phyloP scores from a whole-genome alignment of 2,797 vertebrate genomes.

The Helarctos malayanus region DNA sequence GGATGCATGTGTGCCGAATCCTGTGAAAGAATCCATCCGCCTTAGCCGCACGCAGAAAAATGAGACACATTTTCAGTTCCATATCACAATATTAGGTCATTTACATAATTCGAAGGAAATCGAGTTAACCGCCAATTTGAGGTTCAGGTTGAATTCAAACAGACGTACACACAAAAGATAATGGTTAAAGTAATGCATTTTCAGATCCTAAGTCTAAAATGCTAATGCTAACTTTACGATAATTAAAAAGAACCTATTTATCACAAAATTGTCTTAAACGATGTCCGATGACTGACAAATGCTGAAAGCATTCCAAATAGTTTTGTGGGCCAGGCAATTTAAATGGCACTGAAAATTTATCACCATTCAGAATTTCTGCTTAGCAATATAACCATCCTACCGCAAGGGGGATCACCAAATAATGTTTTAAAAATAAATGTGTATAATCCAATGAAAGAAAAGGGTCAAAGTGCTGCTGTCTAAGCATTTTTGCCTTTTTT shows the following conservation, averaged over 20 bases:
- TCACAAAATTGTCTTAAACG: background rate
- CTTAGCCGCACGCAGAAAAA: background rate
- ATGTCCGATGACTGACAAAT: background rate
- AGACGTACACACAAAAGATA: background rate
- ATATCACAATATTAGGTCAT: background rate
- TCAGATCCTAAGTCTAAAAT: background rate
- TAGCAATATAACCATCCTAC: background rate
- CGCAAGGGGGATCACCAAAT: background rate
- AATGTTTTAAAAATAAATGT: slow-evolving; percentile 7
- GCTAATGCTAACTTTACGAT: background rate
- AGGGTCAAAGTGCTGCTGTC: background rate
- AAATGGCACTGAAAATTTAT: background rate
- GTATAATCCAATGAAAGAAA: background rate
- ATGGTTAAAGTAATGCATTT: background rate
- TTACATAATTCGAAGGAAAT: background rate
- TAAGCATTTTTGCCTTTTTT: background rate
- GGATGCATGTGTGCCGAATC: background rate
- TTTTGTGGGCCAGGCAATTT: slow-evolving; percentile 24
- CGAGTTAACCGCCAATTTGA: background rate
- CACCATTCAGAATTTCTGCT: background rate
- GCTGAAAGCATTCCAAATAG: slow-evolving; percentile 43
- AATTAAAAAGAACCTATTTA: background rate
- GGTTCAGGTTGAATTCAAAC: background rate
- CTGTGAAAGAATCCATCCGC: background rate
- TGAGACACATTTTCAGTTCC: background rate